phyloP scores from a whole-genome alignment of 2,113 vertebrate genomes.

The Pachycephala philippinensis region DNA sequence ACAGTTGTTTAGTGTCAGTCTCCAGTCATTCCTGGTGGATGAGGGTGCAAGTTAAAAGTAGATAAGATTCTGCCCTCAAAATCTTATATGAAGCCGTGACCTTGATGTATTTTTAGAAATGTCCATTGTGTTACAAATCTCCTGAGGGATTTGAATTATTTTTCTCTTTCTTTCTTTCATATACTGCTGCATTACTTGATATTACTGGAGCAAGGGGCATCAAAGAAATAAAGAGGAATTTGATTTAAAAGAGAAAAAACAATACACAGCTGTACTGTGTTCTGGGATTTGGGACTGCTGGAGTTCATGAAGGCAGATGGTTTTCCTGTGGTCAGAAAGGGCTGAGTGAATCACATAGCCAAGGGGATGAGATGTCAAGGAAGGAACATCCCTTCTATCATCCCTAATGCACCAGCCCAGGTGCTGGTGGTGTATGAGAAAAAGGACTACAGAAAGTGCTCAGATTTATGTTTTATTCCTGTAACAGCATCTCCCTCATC shows the following conservation, averaged over 20 bases:
- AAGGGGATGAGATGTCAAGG: not conserved
- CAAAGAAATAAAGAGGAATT: not conserved
- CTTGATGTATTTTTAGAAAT: conserved; percentile 1
- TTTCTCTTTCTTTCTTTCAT: not conserved
- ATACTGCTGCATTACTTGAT: not conserved
- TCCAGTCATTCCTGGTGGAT: not conserved
- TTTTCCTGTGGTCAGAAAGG: not conserved
- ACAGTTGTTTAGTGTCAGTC: conserved; percentile 1
- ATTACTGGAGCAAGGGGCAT: not conserved
- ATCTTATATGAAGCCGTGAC: not conserved
- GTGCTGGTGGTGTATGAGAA: not conserved
- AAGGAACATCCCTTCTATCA: not conserved
- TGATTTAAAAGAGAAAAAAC: not conserved
- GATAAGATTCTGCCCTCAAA: not conserved
- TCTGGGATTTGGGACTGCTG: not conserved
- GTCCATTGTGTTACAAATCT: not conserved
- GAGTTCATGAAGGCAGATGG: not conserved
- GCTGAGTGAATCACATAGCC: not conserved
- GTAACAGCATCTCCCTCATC: not conserved
- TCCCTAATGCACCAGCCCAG: not conserved
- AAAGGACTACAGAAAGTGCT: not conserved
- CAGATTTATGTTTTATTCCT: not conserved
- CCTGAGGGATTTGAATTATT: not conserved
- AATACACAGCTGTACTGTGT: not conserved
- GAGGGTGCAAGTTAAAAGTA: conserved; percentile 28